phyloP scores from a whole-genome alignment of 2,113 vertebrate genomes.

The Rattus rattus region DNA sequence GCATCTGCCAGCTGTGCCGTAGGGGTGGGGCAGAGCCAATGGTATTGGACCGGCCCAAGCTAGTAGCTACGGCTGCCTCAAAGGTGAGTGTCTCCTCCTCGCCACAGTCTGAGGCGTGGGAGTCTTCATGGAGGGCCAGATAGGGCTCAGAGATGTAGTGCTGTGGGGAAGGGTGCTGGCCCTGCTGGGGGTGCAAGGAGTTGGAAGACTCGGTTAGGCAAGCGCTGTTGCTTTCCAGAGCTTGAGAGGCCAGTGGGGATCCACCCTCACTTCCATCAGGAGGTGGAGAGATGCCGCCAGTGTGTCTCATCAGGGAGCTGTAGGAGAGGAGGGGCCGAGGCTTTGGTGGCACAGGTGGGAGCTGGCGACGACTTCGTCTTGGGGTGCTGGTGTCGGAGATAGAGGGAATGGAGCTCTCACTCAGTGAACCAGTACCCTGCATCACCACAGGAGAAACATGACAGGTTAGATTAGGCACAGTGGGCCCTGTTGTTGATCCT shows the following conservation, averaged over 20 bases:
- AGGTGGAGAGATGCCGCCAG: slow-evolving; percentile 85
- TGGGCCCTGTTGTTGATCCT: neutral
- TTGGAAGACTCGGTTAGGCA: slow-evolving; percentile 86
- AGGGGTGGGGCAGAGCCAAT: slow-evolving; percentile 94
- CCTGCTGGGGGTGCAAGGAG: slow-evolving; percentile 82
- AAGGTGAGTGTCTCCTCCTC: slow-evolving; percentile 97
- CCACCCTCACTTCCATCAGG: slow-evolving; percentile 84
- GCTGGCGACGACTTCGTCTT: slow-evolving; percentile 93
- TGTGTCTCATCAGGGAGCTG: slow-evolving; percentile 91
- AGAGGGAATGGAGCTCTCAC: slow-evolving; percentile 92
- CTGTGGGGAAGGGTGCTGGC: slow-evolving; percentile 91
- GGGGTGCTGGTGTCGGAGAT: slow-evolving; percentile 93
- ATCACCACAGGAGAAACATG: neutral
- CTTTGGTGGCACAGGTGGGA: slow-evolving; percentile 95
- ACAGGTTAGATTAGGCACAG: neutral
- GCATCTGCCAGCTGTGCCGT: slow-evolving; percentile 97
- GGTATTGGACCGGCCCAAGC: slow-evolving; percentile 94
- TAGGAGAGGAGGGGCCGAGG: slow-evolving; percentile 97
- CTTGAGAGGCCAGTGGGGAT: slow-evolving; percentile 84
- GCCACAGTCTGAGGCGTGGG: slow-evolving; percentile 89
- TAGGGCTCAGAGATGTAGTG: slow-evolving; percentile 98
- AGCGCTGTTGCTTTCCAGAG: slow-evolving; percentile 77
- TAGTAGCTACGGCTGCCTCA: slow-evolving; percentile 95
- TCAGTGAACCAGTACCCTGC: slow-evolving; percentile 90
- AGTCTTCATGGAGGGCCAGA: slow-evolving; percentile 93